These are phyloP conservation scores for Noctua pronuba DNA, from an alignment of 2,888 invertebrate species.

Conservation along the genomic window DNA sequence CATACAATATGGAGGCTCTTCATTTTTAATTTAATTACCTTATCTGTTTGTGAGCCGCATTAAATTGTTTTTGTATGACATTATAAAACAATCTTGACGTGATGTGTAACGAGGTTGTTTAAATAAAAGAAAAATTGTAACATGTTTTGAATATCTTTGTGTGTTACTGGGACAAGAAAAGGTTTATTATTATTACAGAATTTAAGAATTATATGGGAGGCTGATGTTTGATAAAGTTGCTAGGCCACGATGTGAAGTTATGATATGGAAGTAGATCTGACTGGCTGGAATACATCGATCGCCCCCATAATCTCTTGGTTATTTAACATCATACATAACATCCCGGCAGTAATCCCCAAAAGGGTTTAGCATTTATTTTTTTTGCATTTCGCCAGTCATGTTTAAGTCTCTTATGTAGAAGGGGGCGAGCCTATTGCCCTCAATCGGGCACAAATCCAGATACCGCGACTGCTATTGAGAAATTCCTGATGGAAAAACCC, in stretches of 20 bases:
- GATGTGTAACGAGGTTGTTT: background rate
- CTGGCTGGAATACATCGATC: background rate
- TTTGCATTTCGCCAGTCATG: too few species aligned
- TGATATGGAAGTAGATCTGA: background rate
- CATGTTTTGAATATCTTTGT: background rate
- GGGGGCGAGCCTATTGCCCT: too few species aligned
- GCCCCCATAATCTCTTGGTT: background rate
- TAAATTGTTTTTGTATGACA: slow-evolving; percentile 15
- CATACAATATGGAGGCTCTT: slow-evolving; percentile 45
- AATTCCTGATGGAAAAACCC: too few species aligned
- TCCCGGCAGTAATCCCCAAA: too few species aligned
- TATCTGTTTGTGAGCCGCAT: slow-evolving; percentile 43
- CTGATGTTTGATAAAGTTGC: background rate
- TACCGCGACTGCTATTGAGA: too few species aligned
- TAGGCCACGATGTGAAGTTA: background rate
- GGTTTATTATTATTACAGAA: background rate
- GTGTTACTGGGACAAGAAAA: background rate
- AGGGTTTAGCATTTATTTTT: too few species aligned
- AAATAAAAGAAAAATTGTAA: background rate
- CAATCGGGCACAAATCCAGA: too few species aligned
- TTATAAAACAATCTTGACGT: slow-evolving; percentile 17
- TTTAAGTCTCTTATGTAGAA: too few species aligned
- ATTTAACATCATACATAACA: too few species aligned
- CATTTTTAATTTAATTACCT: slow-evolving; percentile 53
- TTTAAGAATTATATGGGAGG: background rate